Base-by-base conservation (phyloP, 2,113 vertebrate genomes). In the Scortum barcoo region DNA sequence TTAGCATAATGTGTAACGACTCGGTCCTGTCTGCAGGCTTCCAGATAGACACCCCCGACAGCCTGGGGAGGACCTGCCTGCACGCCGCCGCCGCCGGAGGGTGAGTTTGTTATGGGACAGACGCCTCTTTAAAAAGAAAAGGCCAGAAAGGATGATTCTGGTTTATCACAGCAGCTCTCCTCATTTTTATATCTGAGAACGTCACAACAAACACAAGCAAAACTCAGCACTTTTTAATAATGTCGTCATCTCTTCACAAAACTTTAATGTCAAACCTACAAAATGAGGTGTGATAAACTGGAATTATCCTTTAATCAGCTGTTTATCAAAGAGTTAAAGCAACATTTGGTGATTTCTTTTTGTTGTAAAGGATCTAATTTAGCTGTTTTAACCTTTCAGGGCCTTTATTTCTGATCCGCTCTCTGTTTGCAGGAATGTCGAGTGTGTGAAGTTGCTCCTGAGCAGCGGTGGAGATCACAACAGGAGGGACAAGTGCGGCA, bases 1-100 rank as follows among this genome's bases (percentile, higher is more conserved):
- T 94, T 97, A 97, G 96, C 96, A 93, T 98, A 95, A 96, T 97
- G 93, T 98, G 97, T 98, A 98, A 97, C 94, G 96, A 97, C 95
- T 97, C 94, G 95, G 96, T 98, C 96, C 96, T 98, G 95, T 98
- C 95, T 95, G 96, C 97, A 99, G 98, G 98, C 96, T 99, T 99
- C 96, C 97, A 97, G 92, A 98, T 99, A 91, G 97, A 99, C 95
- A 98, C 97, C 65, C 97, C 98, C 3, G 98, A 99, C 94, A 97
- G 92, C 72, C 96, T 98, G 80, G 98, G 98, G 89, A 97, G 98
- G 94, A 99, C 97, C 3, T 99, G 98, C 90, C 97, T 99, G 86
- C 98, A 99, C 3, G 98, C 98, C 7, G 98, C 98, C 1, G 98
- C 98, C 20, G 97, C 98, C 10, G 98, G 98, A 95, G 98, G 98